Conservation (phyloP, 2,888 invertebrate genomes). For the Pachliopta kotzebuea region DNA sequence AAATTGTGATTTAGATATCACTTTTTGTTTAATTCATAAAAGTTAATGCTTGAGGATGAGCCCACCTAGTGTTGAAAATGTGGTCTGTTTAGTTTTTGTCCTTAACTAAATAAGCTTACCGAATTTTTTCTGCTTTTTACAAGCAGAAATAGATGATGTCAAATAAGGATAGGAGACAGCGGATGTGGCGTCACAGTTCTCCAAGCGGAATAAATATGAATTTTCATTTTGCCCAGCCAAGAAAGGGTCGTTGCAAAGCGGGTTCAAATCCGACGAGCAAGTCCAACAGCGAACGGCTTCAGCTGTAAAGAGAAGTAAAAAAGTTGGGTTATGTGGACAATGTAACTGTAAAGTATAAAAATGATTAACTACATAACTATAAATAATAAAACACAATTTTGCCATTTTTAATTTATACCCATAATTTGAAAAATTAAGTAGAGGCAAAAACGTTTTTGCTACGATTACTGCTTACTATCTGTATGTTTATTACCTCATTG, state of each 20-base stretch:
- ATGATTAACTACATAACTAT: background rate
- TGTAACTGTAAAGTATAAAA: background rate
- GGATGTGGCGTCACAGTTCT: constrained; percentile 73
- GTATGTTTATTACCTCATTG: no score
- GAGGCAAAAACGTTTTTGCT: no score
- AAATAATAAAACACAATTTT: no score
- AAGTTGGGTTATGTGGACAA: background rate
- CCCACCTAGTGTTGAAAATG: no score
- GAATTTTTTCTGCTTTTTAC: constrained; percentile 88
- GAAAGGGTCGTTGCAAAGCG: constrained; percentile 87
- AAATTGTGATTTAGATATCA: background rate
- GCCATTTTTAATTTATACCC: no score
- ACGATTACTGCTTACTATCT: no score
- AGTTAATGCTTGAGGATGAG: no score
- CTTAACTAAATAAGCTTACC: constrained; percentile 64
- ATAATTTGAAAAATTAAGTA: no score
- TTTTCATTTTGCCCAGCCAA: constrained; percentile 74
- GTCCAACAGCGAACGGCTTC: constrained; percentile 87
- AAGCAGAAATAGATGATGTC: constrained; percentile 81
- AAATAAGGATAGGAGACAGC: constrained; percentile 72
- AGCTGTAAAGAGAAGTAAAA: constrained; percentile 64
- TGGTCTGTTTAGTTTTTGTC: no score
- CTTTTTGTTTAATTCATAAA: no score
- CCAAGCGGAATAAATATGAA: constrained; percentile 66
- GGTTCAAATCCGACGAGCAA: constrained; percentile 86